phyloP scores from a whole-genome alignment of 2,113 vertebrate species.

The Pithys albifrons region DNA sequence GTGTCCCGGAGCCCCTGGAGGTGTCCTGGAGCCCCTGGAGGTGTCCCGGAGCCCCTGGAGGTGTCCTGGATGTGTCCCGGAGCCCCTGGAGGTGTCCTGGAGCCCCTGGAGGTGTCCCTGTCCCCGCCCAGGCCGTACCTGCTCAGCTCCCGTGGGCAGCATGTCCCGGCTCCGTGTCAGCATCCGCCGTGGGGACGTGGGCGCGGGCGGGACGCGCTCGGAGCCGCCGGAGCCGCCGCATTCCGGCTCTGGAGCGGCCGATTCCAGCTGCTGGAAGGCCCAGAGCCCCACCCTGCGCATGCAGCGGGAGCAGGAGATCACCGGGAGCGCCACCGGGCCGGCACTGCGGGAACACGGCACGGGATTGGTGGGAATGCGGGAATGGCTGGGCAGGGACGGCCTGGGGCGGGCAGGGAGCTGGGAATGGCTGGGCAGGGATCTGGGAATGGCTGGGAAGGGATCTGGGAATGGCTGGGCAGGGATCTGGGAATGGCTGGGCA shows the following conservation, averaged over 20 bases:
- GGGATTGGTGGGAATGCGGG: not conserved
- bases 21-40: too few species aligned
- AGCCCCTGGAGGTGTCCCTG: too few species aligned
- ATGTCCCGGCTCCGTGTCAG: constrained; percentile 89
- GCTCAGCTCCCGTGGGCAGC: constrained; percentile 64
- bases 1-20: too few species aligned
- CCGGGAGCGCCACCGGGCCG: constrained; percentile 76
- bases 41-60: too few species aligned
- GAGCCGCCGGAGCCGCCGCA: not conserved
- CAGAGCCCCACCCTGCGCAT: constrained; percentile 92
- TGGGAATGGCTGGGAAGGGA: not conserved
- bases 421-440: not conserved
- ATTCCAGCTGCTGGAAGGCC: constrained; percentile 90
- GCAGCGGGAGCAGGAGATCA: constrained; percentile 88
- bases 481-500: not conserved
- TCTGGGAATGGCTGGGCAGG: too few species aligned
- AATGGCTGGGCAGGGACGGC: too few species aligned
- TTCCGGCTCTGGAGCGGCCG: constrained; percentile 64
- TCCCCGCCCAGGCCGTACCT: constrained; percentile 61
- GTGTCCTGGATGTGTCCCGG: too few species aligned
- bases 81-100: too few species aligned
- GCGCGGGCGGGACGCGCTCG: constrained; percentile 68
- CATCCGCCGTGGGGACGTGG: constrained; percentile 84
- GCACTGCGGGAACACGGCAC: constrained; percentile 60
- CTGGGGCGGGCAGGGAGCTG: too few species aligned